phyloP scores from a whole-genome alignment of 2,797 vertebrate species.

The Ispidina lecontei region DNA sequence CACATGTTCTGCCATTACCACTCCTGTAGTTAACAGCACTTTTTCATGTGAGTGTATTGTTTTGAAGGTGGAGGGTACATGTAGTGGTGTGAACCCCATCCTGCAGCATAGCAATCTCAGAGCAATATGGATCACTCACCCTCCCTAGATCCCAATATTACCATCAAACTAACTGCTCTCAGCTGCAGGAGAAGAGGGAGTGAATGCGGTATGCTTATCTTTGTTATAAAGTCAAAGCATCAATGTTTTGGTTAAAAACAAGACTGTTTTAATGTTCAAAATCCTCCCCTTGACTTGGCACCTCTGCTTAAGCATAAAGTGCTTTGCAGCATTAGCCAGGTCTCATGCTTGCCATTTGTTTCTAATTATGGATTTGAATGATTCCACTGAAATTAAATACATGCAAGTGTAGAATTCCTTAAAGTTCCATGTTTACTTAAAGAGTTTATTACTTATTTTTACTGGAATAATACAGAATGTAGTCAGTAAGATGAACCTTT shows the following conservation, averaged over 20 bases:
- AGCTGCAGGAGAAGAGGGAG: background rate
- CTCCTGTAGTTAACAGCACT: background rate
- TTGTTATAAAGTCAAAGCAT: background rate
- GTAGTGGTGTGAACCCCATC: fast-evolving
- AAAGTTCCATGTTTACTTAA: constrained; percentile 54
- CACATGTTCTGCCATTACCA: background rate
- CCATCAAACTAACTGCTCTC: background rate
- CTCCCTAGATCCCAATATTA: background rate
- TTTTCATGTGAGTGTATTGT: background rate
- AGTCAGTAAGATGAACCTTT: constrained; percentile 50
- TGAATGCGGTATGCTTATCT: background rate
- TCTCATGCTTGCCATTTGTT: constrained; percentile 53
- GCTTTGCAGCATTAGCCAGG: background rate
- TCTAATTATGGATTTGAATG: constrained; percentile 50
- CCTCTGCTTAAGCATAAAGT: background rate
- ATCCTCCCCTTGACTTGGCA: background rate
- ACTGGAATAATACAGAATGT: constrained; percentile 52
- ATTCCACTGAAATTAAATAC: constrained; percentile 61
- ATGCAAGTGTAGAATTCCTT: constrained; percentile 49
- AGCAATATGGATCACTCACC: background rate
- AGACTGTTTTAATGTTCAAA: background rate
- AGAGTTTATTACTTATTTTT: constrained; percentile 71
- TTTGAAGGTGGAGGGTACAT: background rate
- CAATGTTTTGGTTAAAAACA: constrained; percentile 16
- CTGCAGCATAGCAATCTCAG: fast-evolving